Percentiles rank a stretch among this genome's conserved stretches.
phyloP scores from a whole-genome alignment of 2,888 invertebrate species.

The Cryptophagus acutangulus region DNA sequence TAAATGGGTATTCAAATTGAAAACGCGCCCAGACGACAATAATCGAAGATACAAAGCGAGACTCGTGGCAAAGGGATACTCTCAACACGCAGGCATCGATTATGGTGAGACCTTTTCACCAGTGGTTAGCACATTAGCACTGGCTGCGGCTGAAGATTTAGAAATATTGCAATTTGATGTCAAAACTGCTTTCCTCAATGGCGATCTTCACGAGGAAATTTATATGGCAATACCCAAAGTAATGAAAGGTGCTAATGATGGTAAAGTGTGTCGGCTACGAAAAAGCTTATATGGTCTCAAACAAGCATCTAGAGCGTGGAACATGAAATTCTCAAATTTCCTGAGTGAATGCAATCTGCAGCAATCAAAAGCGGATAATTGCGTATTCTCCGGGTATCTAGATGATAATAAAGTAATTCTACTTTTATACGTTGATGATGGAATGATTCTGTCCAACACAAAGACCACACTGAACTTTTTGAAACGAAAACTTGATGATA shows the following conservation, averaged over 20 bases:
- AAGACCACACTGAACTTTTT: too few relatives aligned
- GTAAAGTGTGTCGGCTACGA: constrained; percentile 3
- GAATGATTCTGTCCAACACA: too few relatives aligned
- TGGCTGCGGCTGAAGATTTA: neutral
- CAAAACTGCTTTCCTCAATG: constrained; percentile 3
- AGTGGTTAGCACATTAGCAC: neutral
- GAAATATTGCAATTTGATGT: constrained; percentile 6
- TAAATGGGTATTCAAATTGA: neutral
- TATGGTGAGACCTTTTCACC: constrained; percentile 5
- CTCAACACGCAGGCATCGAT: constrained; percentile 2
- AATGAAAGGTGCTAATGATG: neutral
- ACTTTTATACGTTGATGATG: too few relatives aligned
- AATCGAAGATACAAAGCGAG: constrained; percentile 1
- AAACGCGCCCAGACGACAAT: neutral
- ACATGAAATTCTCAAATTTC: neutral
- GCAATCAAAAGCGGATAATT: neutral
- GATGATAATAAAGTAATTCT: too few relatives aligned
- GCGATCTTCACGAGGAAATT: constrained; percentile 1
- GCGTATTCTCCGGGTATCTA: too few relatives aligned
- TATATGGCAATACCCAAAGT: neutral
- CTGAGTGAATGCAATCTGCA: neutral
- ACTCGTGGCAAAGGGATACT: constrained; percentile 6
- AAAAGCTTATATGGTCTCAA: constrained; percentile 1
- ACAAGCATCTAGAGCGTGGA: constrained; percentile 1
- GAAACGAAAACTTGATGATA: too few relatives aligned